These are phyloP conservation scores for Beroe ovata DNA, from an alignment of 37 sponge, comb jelly and placozoan species.

Conservation along the genomic window DNA sequence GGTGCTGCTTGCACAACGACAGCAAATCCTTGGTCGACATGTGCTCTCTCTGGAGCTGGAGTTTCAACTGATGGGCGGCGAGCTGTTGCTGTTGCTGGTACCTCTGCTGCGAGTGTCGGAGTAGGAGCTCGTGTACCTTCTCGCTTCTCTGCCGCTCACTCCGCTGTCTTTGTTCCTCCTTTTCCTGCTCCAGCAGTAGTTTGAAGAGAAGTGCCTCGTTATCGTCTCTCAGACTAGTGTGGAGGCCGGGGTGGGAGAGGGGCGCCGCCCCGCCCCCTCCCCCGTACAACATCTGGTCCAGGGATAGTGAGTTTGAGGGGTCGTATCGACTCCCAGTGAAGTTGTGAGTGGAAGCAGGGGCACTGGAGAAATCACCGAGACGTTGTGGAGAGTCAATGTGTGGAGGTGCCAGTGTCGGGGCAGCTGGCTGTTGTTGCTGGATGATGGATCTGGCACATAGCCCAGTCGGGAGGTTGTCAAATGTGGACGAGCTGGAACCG, in stretches of 20 bases:
- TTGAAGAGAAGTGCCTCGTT: slow-evolving; percentile 28
- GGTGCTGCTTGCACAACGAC: slow-evolving; percentile 23
- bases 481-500: not conserved
- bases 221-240: not conserved
- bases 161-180: slow-evolving; percentile 24
- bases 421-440: not conserved
- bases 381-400: not conserved
- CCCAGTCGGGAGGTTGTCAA: not conserved
- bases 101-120: slow-evolving; percentile 18
- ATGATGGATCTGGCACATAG: slow-evolving; percentile 15
- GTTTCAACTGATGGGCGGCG: slow-evolving; percentile 2
- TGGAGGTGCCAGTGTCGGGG: not conserved
- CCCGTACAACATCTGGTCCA: slow-evolving; percentile 17
- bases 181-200: slow-evolving; percentile 18
- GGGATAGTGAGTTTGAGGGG: not conserved
- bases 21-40: slow-evolving; percentile 44
- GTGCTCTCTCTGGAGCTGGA: not conserved
- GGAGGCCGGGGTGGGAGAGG: not conserved
- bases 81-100: slow-evolving; percentile 30
- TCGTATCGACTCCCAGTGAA: slow-evolving; percentile 35
- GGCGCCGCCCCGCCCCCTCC: not conserved
- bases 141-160: slow-evolving; percentile 24
- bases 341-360: slow-evolving; percentile 1
- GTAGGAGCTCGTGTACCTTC: slow-evolving; percentile 7
- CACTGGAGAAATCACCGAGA: not conserved